Evolutionary conservation across 2,888 invertebrate species (phyloP).

Genomic region (Patella caerulea): DNA sequence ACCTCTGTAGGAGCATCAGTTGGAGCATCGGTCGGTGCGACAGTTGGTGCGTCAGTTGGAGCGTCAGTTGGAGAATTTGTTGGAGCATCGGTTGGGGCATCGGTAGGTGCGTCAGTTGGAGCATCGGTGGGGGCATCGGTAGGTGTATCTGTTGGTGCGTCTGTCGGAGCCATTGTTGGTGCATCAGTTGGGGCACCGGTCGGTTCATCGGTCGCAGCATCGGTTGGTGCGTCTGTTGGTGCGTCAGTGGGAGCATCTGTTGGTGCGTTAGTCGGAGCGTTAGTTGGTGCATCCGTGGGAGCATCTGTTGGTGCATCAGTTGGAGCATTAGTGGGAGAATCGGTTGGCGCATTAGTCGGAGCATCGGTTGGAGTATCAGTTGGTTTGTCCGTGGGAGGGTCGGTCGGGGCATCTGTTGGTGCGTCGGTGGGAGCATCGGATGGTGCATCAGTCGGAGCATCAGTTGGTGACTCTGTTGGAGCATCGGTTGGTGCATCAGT

Average conservation of each 20-base stretch:
- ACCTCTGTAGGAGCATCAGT: not conserved
- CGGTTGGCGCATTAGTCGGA: not conserved
- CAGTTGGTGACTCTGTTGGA: not conserved
- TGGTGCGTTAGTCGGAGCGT: not conserved
- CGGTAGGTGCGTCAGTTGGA: not conserved
- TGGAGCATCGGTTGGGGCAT: not conserved
- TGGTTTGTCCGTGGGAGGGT: not conserved
- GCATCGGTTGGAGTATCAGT: not conserved
- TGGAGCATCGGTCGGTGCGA: not conserved
- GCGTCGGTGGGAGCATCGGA: not conserved
- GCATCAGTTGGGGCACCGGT: not conserved
- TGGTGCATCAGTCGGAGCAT: not conserved
- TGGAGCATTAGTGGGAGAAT: not conserved
- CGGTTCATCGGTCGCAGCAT: not conserved
- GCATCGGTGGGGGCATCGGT: not conserved
- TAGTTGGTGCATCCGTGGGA: not conserved
- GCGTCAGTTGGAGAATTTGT: not conserved
- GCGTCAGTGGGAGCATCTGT: not conserved
- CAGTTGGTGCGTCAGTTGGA: not conserved
- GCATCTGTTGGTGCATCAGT: not conserved
- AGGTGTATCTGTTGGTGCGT: not conserved
- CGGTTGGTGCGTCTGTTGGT: not conserved
- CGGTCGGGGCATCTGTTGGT: not conserved
- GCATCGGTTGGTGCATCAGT: not conserved
- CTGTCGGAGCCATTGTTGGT: not conserved